Percentiles rank a stretch among this genome's conserved stretches.
phyloP scores from a whole-genome alignment of 2,113 vertebrate species.

The Oxyura jamaicensis region DNA sequence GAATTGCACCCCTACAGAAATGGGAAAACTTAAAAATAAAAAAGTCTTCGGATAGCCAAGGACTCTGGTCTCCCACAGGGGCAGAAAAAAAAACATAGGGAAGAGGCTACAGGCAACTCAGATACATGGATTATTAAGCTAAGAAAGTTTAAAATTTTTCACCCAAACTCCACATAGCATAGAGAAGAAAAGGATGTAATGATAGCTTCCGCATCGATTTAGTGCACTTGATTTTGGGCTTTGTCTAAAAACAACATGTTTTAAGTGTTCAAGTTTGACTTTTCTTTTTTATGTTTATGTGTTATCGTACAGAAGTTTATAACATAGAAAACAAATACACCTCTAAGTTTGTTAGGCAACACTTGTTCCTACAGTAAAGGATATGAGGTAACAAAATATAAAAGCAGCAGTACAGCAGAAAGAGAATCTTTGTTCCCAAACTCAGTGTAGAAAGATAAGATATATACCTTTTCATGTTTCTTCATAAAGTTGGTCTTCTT shows the following conservation, averaged over 20 bases:
- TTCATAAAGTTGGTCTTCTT: conserved; percentile 92
- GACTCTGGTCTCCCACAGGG: background rate
- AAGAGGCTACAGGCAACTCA: background rate
- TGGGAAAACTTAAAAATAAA: background rate
- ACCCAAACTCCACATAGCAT: background rate
- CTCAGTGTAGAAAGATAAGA: background rate
- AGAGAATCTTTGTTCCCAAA: background rate
- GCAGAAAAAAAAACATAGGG: background rate
- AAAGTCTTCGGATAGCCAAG: background rate
- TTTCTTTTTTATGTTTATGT: background rate
- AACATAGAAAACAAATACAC: background rate
- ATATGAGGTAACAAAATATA: background rate
- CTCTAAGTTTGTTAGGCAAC: background rate
- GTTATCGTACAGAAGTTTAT: background rate
- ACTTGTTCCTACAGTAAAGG: background rate
- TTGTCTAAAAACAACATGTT: background rate
- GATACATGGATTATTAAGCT: background rate
- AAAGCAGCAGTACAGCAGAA: background rate
- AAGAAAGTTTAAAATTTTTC: background rate
- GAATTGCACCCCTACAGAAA: background rate
- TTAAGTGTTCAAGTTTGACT: background rate
- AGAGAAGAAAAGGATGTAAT: background rate
- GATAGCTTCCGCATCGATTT: background rate
- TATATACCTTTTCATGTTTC: conserved; percentile 92
- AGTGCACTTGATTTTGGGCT: background rate